Evolutionary conservation across 2,113 vertebrate genomes (phyloP).

Genomic region (Orthochromis indermauri): DNA sequence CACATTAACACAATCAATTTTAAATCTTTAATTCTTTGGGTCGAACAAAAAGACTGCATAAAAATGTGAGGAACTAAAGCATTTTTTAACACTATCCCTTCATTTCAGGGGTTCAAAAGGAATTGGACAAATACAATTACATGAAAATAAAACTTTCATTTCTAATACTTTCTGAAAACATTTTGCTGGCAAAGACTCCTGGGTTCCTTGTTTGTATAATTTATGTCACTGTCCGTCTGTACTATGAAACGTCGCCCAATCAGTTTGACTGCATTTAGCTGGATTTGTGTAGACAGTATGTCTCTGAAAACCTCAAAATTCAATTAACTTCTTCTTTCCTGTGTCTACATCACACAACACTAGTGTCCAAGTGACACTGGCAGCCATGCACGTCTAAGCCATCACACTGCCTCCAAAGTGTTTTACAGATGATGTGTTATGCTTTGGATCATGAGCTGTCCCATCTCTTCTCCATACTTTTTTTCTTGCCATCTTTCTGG

Average conservation of each 20-base stretch:
- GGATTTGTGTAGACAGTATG: not conserved
- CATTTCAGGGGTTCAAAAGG: not conserved
- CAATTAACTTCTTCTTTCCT: not conserved
- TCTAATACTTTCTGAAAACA: not conserved
- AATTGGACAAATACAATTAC: not conserved
- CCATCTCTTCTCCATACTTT: not conserved
- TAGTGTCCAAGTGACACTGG: not conserved
- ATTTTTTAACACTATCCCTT: not conserved
- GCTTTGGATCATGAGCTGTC: not conserved
- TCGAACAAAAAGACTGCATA: not conserved
- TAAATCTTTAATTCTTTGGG: not conserved
- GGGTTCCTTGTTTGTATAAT: not conserved
- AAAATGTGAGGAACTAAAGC: not conserved
- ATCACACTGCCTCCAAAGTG: not conserved
- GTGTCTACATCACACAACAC: not conserved
- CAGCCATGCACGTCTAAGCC: not conserved
- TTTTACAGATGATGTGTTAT: not conserved
- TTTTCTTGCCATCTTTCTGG: not conserved
- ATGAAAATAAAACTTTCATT: not conserved
- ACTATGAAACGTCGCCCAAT: not conserved
- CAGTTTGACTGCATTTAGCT: not conserved
- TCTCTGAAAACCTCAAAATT: not conserved
- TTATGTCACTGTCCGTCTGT: not conserved
- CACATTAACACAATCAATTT: not conserved
- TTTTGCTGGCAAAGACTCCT: not conserved